Base-by-base conservation (phyloP, 2,888 invertebrate species). In the Athrips mouffetella region DNA sequence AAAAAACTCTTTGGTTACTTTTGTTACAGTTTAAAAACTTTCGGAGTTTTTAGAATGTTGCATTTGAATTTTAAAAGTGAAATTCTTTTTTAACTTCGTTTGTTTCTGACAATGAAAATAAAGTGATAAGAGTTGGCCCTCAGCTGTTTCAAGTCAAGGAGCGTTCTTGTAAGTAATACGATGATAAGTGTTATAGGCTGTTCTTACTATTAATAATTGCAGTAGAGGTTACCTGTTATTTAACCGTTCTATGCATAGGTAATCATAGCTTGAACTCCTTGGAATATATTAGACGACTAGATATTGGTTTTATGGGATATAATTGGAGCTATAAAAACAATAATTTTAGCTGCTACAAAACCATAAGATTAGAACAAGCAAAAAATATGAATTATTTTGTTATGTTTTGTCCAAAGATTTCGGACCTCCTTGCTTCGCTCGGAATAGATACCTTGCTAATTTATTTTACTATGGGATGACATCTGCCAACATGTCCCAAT, bases 111-210 rank as follows among this genome's bases (percentile, higher is more conserved):
- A 47, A 51, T 41, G 48, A 49, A 21, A 21, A 31, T 48, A 37
- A 21, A 21, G 47, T 40, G 39, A 40, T 45, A 39, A 47, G 39
- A 47, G 23, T 37, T 27, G 25, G 39, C 30, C 44, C 18, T 33
- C 21, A 39, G 25, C 35, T 25, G 18, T 51, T 48, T 41, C 39
- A 45, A 60, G 57, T 58, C 63, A 64, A 65, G 65, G 61, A 54
- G n/a, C 42, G 37, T 40, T 57, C 37, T 50, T 51, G 65, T 65
- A 56, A 63, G 61, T 65, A 62, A 61, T 61, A 61, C n/a, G n/a
- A 57, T 45, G 29, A 30, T 51, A 48, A 51, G 37, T n/a, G n/a
- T n/a, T 40, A 13, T 23, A 46, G 18, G 23, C 21, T 27, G 20
- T 20, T 31, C 15, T 31, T 31, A 18, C 20, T 25, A 27, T 2